Evolutionary conservation across 2,113 vertebrate genomes (phyloP).

Genomic region (Pachycephala philippinensis): DNA sequence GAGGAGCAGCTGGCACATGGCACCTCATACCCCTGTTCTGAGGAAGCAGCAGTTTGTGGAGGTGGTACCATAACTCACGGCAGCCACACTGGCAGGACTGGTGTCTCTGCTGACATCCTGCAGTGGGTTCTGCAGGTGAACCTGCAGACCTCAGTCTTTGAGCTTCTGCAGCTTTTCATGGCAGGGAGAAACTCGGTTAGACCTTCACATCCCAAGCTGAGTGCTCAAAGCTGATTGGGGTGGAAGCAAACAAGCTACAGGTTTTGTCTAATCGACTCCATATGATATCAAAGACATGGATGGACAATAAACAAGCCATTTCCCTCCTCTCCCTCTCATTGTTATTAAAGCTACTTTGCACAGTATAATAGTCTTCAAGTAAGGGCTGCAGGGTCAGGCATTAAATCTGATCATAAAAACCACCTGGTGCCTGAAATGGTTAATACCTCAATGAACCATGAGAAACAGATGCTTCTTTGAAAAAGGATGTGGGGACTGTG

Average conservation of each 20-base stretch:
- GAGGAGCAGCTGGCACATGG: rapidly evolving
- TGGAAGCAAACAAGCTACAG: neutral
- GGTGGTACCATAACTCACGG: neutral
- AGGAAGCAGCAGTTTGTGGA: neutral
- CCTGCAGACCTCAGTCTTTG: neutral
- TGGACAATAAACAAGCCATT: constrained; percentile 23
- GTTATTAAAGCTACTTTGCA: constrained; percentile 24
- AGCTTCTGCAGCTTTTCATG: neutral
- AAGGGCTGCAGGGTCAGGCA: constrained; percentile 14
- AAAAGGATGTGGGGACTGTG: constrained; percentile 35
- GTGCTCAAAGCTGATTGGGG: neutral
- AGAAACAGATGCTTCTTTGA: constrained; percentile 76
- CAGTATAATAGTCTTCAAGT: neutral
- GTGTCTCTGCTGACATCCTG: rapidly evolving
- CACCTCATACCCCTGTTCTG: neutral
- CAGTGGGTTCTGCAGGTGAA: neutral
- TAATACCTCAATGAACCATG: constrained; percentile 42
- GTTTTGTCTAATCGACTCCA: neutral
- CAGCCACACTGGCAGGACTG: neutral
- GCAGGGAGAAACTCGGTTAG: neutral
- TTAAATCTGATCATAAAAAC: constrained; percentile 57
- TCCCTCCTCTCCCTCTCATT: neutral
- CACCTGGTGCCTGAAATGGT: constrained; percentile 58
- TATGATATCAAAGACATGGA: neutral
- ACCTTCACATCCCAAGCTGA: neutral